Evolutionary conservation across 2,113 vertebrate genomes (phyloP).

Genomic region (Phylloscopus whistleri): DNA sequence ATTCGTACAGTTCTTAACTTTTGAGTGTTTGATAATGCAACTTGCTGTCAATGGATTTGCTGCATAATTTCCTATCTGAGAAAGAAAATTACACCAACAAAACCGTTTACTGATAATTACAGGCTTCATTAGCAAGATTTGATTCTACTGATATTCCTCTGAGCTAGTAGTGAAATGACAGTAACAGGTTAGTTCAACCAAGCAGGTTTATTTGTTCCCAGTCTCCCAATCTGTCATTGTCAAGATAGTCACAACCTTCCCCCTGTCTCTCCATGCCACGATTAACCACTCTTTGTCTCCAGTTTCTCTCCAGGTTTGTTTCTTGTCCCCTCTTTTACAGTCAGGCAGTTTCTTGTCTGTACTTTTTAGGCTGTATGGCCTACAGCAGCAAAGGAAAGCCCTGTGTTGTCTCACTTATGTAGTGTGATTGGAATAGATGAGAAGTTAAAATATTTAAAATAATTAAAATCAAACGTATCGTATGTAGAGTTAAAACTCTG

Average conservation of each 20-base stretch:
- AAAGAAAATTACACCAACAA: not conserved
- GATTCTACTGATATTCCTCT: not conserved
- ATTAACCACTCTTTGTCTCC: not conserved
- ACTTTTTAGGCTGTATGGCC: not conserved
- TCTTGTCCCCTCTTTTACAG: not conserved
- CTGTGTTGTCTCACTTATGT: not conserved
- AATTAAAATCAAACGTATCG: not conserved
- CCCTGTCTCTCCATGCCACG: not conserved
- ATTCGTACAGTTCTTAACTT: conserved; percentile 59
- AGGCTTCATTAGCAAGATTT: not conserved
- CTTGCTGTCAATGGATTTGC: not conserved
- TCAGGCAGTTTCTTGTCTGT: not conserved
- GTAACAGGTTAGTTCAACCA: not conserved
- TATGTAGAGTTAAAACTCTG: not conserved
- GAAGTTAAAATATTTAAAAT: not conserved
- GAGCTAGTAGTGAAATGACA: not conserved
- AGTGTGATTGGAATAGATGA: not conserved
- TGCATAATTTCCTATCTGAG: not conserved
- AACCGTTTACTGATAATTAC: not conserved
- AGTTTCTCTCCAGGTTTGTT: not conserved
- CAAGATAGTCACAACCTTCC: not conserved
- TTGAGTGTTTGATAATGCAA: conserved; percentile 3
- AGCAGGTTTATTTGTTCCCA: not conserved
- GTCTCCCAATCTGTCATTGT: not conserved
- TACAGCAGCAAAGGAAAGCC: not conserved